Base-by-base conservation (phyloP, 1,140 invertebrate species). In the Pseudobourletiella spinata region DNA sequence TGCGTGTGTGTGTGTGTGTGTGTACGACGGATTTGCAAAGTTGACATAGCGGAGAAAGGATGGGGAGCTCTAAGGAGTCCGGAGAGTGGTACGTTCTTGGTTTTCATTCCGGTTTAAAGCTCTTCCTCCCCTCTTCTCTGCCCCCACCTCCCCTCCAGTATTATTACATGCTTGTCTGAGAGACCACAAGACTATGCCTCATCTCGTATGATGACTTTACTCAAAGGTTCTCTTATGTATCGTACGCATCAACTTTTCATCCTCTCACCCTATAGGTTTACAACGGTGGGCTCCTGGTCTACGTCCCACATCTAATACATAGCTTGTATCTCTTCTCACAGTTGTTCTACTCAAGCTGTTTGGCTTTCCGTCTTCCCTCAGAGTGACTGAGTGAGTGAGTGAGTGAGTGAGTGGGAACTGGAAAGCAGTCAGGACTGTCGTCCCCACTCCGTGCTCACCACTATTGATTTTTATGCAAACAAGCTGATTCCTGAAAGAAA, bases 381-480 rank as follows among this genome's bases (percentile, higher is more conserved):
- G n/a, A n/a, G n/a, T n/a, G n/a, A n/a, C n/a, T n/a, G n/a, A n/a
- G n/a, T n/a, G n/a, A n/a, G n/a, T n/a, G n/a, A n/a, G n/a, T n/a
- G n/a, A n/a, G n/a, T 26, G 48, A 26, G 25, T 51, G 48, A 51
- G 24, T 51, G 48, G 48, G 28, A 46, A 46, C 44, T 46, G 44
- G 18, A 51, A 51, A 51, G n/a, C n/a, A n/a, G n/a, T n/a, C n/a
- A n/a, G n/a, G n/a, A n/a, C n/a, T n/a, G n/a, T n/a, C n/a, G n/a
- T 26, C 48, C 48, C 14, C 48, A 51, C 22, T 26, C 28, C 25
- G 54, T 28, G 42, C 51, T 55, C 35, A 30, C 52, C 52, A 39
- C 43, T 67, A 68, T 68, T 64, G 66, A 68, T 68, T 68, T 68
- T 68, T 68, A 68, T 68, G 66, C 66, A 68, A 68, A 68, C 66